These are phyloP conservation scores for Chamaetylas fuelleborni DNA, from an alignment of 2,113 vertebrate species.

Conservation along the genomic window DNA sequence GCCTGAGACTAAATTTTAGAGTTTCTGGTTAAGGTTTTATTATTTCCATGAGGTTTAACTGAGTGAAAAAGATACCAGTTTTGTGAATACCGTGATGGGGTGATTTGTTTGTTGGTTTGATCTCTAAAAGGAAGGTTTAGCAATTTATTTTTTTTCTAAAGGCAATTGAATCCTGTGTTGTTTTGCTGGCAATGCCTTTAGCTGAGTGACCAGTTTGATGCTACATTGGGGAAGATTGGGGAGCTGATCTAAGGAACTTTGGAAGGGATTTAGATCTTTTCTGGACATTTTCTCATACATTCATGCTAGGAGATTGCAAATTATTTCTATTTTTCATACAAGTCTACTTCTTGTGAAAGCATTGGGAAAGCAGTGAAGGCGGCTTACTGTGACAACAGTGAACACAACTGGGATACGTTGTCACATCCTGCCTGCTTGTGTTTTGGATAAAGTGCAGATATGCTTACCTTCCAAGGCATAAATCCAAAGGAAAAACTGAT, in stretches of 20 bases:
- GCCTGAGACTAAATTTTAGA: background rate
- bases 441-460: background rate
- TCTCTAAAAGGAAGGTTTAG: background rate
- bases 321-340: background rate
- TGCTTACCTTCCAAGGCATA: background rate
- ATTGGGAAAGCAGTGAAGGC: background rate
- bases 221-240: background rate
- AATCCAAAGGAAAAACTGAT: background rate
- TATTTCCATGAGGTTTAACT: background rate
- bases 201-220: background rate
- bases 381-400: background rate
- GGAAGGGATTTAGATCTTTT: background rate
- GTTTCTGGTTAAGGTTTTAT: background rate
- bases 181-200: background rate
- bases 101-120: background rate
- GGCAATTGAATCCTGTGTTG: background rate
- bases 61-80: background rate
- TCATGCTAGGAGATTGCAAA: background rate
- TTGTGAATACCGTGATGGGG: background rate
- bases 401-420: background rate
- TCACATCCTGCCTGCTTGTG: fast-evolving
- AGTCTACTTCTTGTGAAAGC: background rate
- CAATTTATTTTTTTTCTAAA: background rate
- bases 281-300: background rate
- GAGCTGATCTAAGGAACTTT: background rate